phyloP scores from a whole-genome alignment of 2,797 vertebrate species.

The Adrianichthys oophorus region DNA sequence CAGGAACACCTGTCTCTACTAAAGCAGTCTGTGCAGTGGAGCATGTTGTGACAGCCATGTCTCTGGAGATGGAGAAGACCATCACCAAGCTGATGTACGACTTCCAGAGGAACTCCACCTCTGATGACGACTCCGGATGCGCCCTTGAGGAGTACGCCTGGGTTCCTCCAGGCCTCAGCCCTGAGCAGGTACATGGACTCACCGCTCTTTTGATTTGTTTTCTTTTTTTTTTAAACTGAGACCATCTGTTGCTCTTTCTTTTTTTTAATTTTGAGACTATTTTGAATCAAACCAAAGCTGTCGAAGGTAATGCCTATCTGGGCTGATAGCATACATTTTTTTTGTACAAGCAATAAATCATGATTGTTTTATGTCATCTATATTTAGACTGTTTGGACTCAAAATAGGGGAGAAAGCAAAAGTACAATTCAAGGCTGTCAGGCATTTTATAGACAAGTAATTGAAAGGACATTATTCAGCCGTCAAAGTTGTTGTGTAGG shows the following conservation, averaged over 20 bases:
- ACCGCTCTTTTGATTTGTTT: background rate
- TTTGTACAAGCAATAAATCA: constrained; percentile 18
- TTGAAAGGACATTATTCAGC: constrained; percentile 50
- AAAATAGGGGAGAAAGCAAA: constrained; percentile 5
- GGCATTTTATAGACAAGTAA: constrained; percentile 40
- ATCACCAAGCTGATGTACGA: constrained; percentile 99
- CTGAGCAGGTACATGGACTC: constrained; percentile 87
- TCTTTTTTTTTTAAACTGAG: background rate
- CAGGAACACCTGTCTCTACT: constrained; percentile 62
- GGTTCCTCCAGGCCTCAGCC: constrained; percentile 95
- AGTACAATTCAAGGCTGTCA: constrained; percentile 48
- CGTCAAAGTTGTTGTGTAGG: constrained; percentile 36
- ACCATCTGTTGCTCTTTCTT: constrained; percentile 25
- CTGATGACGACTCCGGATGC: constrained; percentile 96
- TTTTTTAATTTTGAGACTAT: constrained; percentile 7
- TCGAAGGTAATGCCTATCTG: constrained; percentile 39
- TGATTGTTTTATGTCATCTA: constrained; percentile 33
- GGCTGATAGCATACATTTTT: constrained; percentile 11
- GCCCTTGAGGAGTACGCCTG: constrained; percentile 95
- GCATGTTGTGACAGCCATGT: constrained; percentile 94
- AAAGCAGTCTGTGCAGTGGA: constrained; percentile 82
- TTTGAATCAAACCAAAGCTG: constrained; percentile 27
- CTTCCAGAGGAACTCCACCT: constrained; percentile 98
- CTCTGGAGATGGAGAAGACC: constrained; percentile 98
- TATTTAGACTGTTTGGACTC: constrained; percentile 20